phyloP scores from a whole-genome alignment of 92 coral and sea anemone genomes.

The Diadumene lineata region DNA sequence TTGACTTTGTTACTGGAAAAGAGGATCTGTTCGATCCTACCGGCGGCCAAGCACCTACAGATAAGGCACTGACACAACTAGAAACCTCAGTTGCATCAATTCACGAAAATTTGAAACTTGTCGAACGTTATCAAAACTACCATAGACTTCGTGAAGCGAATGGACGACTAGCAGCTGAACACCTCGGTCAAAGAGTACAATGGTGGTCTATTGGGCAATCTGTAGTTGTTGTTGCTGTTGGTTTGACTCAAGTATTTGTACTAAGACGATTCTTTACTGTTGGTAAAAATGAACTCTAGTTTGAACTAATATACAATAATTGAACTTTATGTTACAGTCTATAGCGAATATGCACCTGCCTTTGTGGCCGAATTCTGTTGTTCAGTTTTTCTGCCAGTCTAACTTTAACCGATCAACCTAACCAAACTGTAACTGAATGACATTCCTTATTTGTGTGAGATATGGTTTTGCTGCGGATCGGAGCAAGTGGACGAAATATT shows the following conservation, averaged over 20 bases:
- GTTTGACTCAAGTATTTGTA: conserved; percentile 78
- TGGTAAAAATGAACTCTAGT: conserved; percentile 66
- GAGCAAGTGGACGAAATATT: no score
- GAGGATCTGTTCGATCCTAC: conserved; percentile 52
- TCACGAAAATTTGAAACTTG: conserved; percentile 82
- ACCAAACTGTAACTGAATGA: no score
- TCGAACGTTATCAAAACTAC: conserved; percentile 92
- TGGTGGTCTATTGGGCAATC: conserved; percentile 99
- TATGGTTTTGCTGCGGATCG: no score
- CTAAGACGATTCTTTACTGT: conserved; percentile 90
- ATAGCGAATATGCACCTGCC: no score
- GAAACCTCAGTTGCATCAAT: conserved; percentile 77
- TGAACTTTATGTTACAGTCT: no score
- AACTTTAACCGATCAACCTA: no score
- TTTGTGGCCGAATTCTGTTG: no score
- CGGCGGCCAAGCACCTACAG: conserved; percentile 37
- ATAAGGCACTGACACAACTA: conserved; percentile 82
- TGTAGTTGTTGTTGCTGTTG: conserved; percentile 62
- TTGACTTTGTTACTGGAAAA: conserved; percentile 84
- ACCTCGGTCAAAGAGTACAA: conserved; percentile 65
- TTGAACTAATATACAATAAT: neutral
- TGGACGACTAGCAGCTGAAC: conserved; percentile 91
- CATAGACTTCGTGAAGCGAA: conserved; percentile 94
- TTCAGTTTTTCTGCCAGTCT: no score
- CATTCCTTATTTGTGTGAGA: no score